These are phyloP conservation scores for Apodemus sylvaticus DNA, from an alignment of 2,113 vertebrate genomes.

Conservation along the genomic window DNA sequence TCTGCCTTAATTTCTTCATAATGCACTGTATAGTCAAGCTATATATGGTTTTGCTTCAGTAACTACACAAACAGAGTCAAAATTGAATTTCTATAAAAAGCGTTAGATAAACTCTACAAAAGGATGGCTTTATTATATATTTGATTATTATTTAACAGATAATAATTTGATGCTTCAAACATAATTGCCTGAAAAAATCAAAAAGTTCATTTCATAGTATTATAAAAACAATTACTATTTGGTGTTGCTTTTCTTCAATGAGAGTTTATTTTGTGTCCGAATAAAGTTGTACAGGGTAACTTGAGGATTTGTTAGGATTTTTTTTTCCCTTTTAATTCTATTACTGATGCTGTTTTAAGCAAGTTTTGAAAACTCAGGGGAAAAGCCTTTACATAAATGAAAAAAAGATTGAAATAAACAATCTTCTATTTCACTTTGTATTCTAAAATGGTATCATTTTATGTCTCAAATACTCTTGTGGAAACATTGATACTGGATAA, in stretches of 20 bases:
- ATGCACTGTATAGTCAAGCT: not conserved
- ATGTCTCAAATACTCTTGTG: slow-evolving; percentile 23
- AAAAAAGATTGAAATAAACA: not conserved
- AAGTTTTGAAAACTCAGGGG: slow-evolving; percentile 1
- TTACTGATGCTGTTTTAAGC: not conserved
- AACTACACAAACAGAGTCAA: not conserved
- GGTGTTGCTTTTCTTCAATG: not conserved
- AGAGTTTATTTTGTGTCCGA: not conserved
- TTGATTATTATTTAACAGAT: not conserved
- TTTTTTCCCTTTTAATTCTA: not conserved
- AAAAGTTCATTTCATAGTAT: not conserved
- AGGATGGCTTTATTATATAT: not conserved
- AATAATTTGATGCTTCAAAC: not conserved
- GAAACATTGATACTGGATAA: not conserved
- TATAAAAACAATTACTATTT: not conserved
- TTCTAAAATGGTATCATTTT: not conserved
- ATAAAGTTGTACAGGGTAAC: not conserved
- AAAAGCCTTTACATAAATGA: not conserved
- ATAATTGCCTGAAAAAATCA: slow-evolving; percentile 3
- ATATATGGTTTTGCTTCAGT: not conserved
- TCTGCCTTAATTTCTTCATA: not conserved
- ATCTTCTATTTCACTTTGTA: not conserved
- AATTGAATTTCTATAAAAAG: not conserved
- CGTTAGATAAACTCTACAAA: not conserved
- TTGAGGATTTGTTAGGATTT: not conserved